Evolutionary conservation across 2,888 invertebrate species (phyloP).

Genomic region (Ochropleura plecta): DNA sequence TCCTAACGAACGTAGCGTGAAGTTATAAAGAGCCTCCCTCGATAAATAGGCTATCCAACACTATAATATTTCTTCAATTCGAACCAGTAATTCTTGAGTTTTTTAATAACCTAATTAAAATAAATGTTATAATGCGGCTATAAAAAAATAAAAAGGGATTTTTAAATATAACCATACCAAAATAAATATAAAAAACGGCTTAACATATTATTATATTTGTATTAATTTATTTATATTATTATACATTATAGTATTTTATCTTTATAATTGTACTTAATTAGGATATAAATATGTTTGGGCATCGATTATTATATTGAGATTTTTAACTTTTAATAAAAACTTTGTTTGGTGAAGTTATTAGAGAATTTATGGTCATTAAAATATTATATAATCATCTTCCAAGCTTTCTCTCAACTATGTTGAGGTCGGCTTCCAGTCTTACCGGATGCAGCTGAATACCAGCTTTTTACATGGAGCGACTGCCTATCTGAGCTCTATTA

Average conservation of each 20-base stretch:
- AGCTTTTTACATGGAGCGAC: neutral
- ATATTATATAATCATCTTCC: neutral
- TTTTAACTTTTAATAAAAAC: slow-evolving; percentile 44
- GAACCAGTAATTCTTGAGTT: neutral
- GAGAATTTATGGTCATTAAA: slow-evolving; percentile 21
- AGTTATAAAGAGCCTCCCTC: no score
- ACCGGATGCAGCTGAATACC: neutral
- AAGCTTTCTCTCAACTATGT: neutral
- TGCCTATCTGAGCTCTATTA: neutral
- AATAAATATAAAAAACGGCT: slow-evolving; percentile 56
- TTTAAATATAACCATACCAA: slow-evolving; percentile 57
- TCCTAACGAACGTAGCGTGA: no score
- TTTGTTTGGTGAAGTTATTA: slow-evolving; percentile 9
- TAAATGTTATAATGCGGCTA: neutral
- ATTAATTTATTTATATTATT: slow-evolving; percentile 68
- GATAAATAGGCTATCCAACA: no score
- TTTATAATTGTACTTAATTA: slow-evolving; percentile 75
- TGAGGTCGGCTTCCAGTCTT: neutral
- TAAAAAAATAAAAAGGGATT: neutral
- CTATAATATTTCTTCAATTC: no score
- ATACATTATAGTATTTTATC: slow-evolving; percentile 64
- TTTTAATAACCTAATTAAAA: neutral
- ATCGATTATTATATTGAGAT: slow-evolving; percentile 62
- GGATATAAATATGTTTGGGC: slow-evolving; percentile 58
- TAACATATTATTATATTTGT: slow-evolving; percentile 63